A percentile compares a stretch with the other conserved stretches of the same genome.
Conservation (phyloP, 2,888 invertebrate species). For the Sarcophaga carnaria region DNA sequence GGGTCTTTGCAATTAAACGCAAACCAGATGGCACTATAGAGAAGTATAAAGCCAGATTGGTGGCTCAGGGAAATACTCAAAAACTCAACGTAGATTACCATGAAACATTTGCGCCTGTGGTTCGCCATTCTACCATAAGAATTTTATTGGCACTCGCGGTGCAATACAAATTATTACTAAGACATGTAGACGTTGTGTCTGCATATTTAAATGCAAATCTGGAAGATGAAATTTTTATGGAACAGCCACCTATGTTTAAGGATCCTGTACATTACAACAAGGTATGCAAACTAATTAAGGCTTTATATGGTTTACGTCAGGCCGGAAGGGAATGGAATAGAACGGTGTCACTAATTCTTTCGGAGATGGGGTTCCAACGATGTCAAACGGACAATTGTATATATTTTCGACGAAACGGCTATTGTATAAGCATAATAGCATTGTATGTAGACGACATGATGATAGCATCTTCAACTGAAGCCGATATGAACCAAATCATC, state of each 20-base stretch:
- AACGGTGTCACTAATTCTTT: too few species aligned
- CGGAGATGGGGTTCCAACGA: constrained; percentile 18
- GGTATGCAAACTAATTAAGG: too few species aligned
- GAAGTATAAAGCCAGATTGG: constrained; percentile 48
- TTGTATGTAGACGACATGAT: constrained; percentile 36
- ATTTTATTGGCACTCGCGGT: too few species aligned
- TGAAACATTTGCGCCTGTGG: too few species aligned
- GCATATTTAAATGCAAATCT: too few species aligned
- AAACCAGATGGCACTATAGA: constrained; percentile 45
- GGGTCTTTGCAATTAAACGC: constrained; percentile 58
- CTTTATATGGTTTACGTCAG: too few species aligned
- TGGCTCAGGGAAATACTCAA: constrained; percentile 15
- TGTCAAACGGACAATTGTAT: constrained; percentile 51
- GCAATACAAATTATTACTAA: too few species aligned
- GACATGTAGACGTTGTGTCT: too few species aligned
- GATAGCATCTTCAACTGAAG: constrained; percentile 33
- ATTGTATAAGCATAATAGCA: constrained; percentile 26
- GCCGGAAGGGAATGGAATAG: constrained; percentile 23
- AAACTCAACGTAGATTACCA: not conserved
- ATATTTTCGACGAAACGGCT: constrained; percentile 41
- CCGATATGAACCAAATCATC: constrained; percentile 43
- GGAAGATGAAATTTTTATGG: too few species aligned
- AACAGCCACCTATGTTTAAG: too few species aligned
- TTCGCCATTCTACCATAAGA: not conserved
- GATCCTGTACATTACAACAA: too few species aligned